Evolutionary conservation across 2,888 invertebrate genomes (phyloP).

Genomic region (Agriopis aurantiaria): DNA sequence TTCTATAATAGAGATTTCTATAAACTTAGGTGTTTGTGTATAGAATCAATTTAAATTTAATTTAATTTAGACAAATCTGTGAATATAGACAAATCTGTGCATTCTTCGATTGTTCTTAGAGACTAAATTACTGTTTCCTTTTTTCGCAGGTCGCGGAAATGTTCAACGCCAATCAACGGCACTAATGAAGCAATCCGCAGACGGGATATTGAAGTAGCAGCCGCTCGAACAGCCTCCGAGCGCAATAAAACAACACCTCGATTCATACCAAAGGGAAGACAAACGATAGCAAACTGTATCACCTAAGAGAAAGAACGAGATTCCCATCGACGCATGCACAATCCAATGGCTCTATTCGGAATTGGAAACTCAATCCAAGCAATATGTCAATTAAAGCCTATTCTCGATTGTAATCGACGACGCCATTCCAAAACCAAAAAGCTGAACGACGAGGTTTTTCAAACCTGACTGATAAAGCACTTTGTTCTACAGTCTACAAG

Average conservation of each 20-base stretch:
- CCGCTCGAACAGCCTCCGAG: slow-evolving; percentile 68
- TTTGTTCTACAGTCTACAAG: slow-evolving; percentile 47
- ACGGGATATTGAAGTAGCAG: slow-evolving; percentile 82
- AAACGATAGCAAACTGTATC: slow-evolving; percentile 67
- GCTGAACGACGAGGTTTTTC: slow-evolving; percentile 75
- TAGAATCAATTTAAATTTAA: no score
- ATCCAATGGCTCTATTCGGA: slow-evolving; percentile 74
- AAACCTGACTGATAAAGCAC: slow-evolving; percentile 71
- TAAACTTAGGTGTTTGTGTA: no score
- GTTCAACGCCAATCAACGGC: slow-evolving; percentile 74
- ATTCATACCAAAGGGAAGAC: slow-evolving; percentile 54
- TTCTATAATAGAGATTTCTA: no score
- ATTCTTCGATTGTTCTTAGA: slow-evolving; percentile 18
- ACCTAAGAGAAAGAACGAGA: slow-evolving; percentile 54
- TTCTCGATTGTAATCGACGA: slow-evolving; percentile 70
- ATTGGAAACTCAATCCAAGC: slow-evolving; percentile 72
- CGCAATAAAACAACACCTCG: slow-evolving; percentile 78
- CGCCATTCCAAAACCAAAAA: slow-evolving; percentile 71
- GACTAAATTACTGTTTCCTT: slow-evolving; percentile 60
- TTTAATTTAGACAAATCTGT: no score
- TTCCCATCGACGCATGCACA: slow-evolving; percentile 54
- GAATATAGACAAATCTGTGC: background rate
- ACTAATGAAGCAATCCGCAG: slow-evolving; percentile 84
- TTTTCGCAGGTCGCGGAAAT: slow-evolving; percentile 68
- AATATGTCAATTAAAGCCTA: slow-evolving; percentile 79